Conservation (phyloP, 2,888 invertebrate genomes). For the Lobophora halterata region DNA sequence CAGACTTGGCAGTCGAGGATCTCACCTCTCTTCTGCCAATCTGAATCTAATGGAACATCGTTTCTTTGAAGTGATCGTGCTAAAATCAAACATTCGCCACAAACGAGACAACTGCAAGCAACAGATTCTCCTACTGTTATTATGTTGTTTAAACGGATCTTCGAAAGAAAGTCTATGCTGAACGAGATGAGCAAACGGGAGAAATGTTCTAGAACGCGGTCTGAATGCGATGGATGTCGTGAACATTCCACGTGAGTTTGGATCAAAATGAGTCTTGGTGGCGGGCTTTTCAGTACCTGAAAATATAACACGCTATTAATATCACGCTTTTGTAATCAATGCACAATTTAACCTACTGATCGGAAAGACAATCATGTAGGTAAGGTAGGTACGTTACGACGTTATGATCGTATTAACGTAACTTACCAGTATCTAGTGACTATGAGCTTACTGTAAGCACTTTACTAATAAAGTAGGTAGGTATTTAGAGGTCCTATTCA, state of each 20-base stretch:
- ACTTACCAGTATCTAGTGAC: no score
- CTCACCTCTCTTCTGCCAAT: constrained; percentile 69
- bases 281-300: no score
- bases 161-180: constrained; percentile 80
- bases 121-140: constrained; percentile 72
- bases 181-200: constrained; percentile 60
- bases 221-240: constrained; percentile 71
- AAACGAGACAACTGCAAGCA: constrained; percentile 73
- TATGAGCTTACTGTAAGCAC: no score
- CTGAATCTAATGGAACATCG: constrained; percentile 80
- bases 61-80: constrained; percentile 64
- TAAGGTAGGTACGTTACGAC: no score
- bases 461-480: no score
- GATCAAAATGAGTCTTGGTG: background rate
- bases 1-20: constrained; percentile 62
- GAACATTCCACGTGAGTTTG: constrained; percentile 75
- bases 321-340: no score
- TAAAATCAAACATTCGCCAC: constrained; percentile 71
- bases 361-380: no score
- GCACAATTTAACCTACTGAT: no score
- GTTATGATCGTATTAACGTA: no score
- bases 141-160: constrained; percentile 81
- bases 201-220: constrained; percentile 74
- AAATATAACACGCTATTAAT: no score
- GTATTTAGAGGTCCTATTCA: no score